These are phyloP conservation scores for Cryptocheilus praepositus DNA, from an alignment of 2,888 invertebrate genomes.

Conservation along the genomic window DNA sequence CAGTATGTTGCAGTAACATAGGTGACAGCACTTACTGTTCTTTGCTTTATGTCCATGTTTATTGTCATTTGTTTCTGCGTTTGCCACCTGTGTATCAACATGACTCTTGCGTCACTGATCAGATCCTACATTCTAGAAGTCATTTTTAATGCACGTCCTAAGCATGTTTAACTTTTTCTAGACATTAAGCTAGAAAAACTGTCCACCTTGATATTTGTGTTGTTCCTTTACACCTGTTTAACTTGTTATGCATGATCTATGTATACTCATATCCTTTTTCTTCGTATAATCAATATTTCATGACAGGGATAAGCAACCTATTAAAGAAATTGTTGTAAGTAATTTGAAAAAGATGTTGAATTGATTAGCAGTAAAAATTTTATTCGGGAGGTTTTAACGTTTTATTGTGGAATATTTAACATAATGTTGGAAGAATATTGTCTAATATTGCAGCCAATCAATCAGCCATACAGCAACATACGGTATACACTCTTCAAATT, in stretches of 20 bases:
- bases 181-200: slow-evolving; percentile 5
- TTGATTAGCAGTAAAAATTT: no score
- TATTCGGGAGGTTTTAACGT: no score
- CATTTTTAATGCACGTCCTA: slow-evolving; percentile 38
- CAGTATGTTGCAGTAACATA: slow-evolving; percentile 72
- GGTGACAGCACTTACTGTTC: slow-evolving; percentile 69
- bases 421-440: background rate
- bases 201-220: background rate
- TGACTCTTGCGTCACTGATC: slow-evolving; percentile 1
- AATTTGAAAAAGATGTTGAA: slow-evolving; percentile 39
- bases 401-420: no score
- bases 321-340: slow-evolving; percentile 47
- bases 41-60: slow-evolving; percentile 51
- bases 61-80: slow-evolving; percentile 4
- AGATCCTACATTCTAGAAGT: slow-evolving; percentile 20
- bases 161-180: slow-evolving; percentile 27
- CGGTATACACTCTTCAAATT: no score
- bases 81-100: slow-evolving; percentile 9
- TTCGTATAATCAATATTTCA: slow-evolving; percentile 21
- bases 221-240: background rate
- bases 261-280: slow-evolving; percentile 24
- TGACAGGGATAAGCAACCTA: slow-evolving; percentile 18
- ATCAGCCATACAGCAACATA: slow-evolving; percentile 31
- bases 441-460: slow-evolving; percentile 13
- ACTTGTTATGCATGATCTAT: slow-evolving; percentile 8